Conservation (phyloP, 1,140 invertebrate species). For the Papilio aristodemus region DNA sequence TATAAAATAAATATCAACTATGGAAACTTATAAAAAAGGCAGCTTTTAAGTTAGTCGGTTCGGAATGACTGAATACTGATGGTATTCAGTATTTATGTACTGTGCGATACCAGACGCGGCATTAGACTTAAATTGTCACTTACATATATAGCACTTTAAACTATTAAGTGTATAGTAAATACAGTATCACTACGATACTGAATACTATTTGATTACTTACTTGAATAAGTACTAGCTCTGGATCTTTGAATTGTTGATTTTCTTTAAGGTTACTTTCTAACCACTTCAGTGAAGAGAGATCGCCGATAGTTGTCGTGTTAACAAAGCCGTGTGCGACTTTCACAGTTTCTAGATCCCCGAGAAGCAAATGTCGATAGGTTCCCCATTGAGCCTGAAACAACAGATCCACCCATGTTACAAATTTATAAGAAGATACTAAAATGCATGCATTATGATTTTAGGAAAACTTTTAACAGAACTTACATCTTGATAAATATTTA, state of each 20-base stretch:
- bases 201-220: slow-evolving; percentile 75
- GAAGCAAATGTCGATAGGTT: slow-evolving; percentile 86
- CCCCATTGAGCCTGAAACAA: slow-evolving; percentile 86
- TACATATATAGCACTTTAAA: no score
- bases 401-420: slow-evolving; percentile 16
- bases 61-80: no score
- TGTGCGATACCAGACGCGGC: no score
- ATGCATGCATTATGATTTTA: slow-evolving; percentile 3
- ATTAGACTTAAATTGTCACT: no score
- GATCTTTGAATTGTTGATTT: slow-evolving; percentile 56
- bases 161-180: no score
- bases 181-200: background rate
- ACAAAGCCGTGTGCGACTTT: slow-evolving; percentile 86
- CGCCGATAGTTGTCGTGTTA: slow-evolving; percentile 89
- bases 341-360: slow-evolving; percentile 73
- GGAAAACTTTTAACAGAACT: slow-evolving; percentile 42
- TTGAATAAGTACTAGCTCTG: slow-evolving; percentile 73
- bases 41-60: no score
- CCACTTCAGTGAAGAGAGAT: slow-evolving; percentile 93
- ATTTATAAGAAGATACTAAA: no score
- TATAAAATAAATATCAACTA: no score
- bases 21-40: no score
- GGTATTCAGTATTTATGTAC: no score
- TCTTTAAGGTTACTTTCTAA: slow-evolving; percentile 82
- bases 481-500: slow-evolving; percentile 89